Percentiles rank a stretch among this genome's conserved stretches.
Evolutionary conservation across 1,140 invertebrate genomes (phyloP).

Genomic region (Chrysomallon squamiferum): DNA sequence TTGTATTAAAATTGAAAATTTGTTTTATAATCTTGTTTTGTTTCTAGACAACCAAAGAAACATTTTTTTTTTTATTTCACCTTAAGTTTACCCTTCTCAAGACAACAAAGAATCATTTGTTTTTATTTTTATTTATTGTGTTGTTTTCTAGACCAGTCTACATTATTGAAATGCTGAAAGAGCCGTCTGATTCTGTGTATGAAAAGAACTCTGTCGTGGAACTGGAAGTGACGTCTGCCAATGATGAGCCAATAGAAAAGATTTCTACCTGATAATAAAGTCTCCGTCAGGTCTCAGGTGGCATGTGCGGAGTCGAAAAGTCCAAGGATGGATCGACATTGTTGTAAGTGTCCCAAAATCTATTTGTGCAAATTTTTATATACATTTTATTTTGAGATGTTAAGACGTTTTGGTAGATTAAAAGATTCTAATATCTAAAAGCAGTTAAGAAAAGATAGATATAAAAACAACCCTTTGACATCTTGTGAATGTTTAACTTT

Average conservation of each 20-base stretch:
- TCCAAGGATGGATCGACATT: slow-evolving; percentile 36
- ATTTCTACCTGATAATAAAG: slow-evolving; percentile 35
- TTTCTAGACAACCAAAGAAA: no score
- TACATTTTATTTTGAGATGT: neutral
- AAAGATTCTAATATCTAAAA: neutral
- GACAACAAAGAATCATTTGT: no score
- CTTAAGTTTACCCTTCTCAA: no score
- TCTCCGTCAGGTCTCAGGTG: slow-evolving; percentile 27
- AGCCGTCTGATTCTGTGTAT: neutral
- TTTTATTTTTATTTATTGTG: no score
- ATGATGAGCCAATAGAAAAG: slow-evolving; percentile 18
- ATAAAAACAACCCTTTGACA: neutral
- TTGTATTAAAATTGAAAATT: no score
- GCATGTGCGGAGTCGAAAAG: slow-evolving; percentile 29
- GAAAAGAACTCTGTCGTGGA: slow-evolving; percentile 14
- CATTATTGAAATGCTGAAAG: slow-evolving; percentile 30
- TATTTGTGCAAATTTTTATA: neutral
- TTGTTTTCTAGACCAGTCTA: slow-evolving; percentile 36
- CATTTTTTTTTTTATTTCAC: no score
- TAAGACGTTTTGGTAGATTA: neutral
- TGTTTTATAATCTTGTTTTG: no score
- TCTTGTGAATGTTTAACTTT: no score
- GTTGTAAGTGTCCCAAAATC: slow-evolving; percentile 23
- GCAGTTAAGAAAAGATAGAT: neutral
- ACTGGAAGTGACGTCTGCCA: slow-evolving; percentile 27